Conservation (phyloP, 2,888 invertebrate genomes). For the Amiota mariae region DNA sequence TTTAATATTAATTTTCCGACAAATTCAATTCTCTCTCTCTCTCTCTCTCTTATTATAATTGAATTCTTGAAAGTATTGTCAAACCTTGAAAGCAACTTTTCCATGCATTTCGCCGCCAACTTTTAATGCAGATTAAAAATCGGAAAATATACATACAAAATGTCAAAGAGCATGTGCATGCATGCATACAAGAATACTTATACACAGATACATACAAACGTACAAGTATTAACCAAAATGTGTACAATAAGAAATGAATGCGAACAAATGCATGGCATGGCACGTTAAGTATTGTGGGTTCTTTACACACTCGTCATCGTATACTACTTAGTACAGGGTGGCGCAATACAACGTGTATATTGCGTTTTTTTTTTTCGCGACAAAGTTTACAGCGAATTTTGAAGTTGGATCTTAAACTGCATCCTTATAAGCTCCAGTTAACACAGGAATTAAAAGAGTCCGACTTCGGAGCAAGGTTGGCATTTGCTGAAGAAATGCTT, state of each 20-base stretch:
- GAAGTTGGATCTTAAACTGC: too few relatives aligned
- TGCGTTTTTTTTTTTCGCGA: too few relatives aligned
- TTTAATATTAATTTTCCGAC: too few relatives aligned
- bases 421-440: too few relatives aligned
- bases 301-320: background rate
- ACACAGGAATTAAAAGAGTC: too few relatives aligned
- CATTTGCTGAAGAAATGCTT: too few relatives aligned
- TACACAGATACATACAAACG: background rate
- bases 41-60: too few relatives aligned
- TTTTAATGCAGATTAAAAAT: slow-evolving; percentile 3
- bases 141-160: background rate
- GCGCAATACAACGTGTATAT: too few relatives aligned
- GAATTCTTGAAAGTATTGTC: background rate
- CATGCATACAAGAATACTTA: background rate
- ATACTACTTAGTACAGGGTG: background rate
- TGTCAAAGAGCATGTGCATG: slow-evolving; percentile 6
- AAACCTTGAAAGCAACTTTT: slow-evolving; percentile 8
- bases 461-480: too few relatives aligned
- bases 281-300: background rate
- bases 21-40: too few relatives aligned
- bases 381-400: too few relatives aligned
- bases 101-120: too few relatives aligned
- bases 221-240: background rate
- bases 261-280: background rate
- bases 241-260: background rate